Evolutionary conservation across 2,888 invertebrate species (phyloP), one percentile per base, ranked within the genome.

Genomic region (Cephus spinipes): DNA sequence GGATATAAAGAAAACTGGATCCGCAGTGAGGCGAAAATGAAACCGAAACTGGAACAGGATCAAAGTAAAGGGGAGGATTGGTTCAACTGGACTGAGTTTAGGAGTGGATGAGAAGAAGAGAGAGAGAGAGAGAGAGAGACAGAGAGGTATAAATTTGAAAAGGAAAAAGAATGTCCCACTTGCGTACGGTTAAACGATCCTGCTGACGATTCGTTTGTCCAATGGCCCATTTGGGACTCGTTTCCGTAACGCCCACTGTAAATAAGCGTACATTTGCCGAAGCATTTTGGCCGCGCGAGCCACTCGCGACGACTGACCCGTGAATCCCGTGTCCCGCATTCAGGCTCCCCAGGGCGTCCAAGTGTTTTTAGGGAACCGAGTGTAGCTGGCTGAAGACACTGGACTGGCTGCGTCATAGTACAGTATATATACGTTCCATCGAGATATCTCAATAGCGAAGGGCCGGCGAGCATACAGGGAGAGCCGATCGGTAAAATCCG

Each of bases 181-280:
- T 69, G 69, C 32, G 32, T 32, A 32, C 32, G 31, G 30, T 69
- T 69, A 69, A 69, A 69, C 69, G 32, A 11, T 69, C 69, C 69
- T 69, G 69, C 69, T 32, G 69, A 69, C 69, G 69, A 69, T 69
- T 69, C 69, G 69, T 69, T 69, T 30, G 69, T 6, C 69, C 30
- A 69, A 69, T 69, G 30, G 32, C 31, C 69, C 69, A 69, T 69
- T 69, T 32, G 69, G 69, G 69, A 32, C 69, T 69, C 69, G 69
- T 69, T 30, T 69, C 69, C 69, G 32, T 15, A 31, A 69, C 32
- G 69, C 69, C 69, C 69, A 32, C 69, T 12, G 69, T 69, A 69
- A 69, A 69, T 69, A 69, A 69, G 30, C 69, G n/a, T 69, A 23
- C 69, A 69, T 69, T 69, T 69, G 30, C 30, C 69, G 69, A 69